A percentile compares a stretch with the other conserved stretches of the same genome.
These are phyloP conservation scores for Sminthurinus aureus DNA, from an alignment of 2,888 invertebrate genomes.

Conservation along the genomic window DNA sequence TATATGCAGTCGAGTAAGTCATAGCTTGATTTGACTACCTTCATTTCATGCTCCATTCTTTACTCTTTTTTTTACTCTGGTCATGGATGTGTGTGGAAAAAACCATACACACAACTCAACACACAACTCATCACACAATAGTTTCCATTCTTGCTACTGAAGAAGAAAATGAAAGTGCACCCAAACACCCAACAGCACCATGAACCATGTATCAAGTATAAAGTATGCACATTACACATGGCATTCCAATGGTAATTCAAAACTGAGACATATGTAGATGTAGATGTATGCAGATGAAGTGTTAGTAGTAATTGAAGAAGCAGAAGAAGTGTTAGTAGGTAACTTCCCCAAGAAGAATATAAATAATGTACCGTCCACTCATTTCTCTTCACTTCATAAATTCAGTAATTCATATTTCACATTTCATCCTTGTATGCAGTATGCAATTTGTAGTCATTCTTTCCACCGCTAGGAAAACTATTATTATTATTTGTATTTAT, in stretches of 20 bases:
- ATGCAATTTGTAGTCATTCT: not conserved
- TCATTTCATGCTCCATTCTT: not conserved
- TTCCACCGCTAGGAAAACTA: too few relatives aligned
- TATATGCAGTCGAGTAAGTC: not conserved
- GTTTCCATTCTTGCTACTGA: not conserved
- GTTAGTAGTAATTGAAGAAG: not conserved
- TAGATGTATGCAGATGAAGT: not conserved
- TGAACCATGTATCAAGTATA: not conserved
- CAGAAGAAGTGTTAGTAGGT: too few relatives aligned
- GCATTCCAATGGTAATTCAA: not conserved
- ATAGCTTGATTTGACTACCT: not conserved
- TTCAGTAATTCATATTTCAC: too few relatives aligned
- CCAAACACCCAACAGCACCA: not conserved
- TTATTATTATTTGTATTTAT: not conserved
- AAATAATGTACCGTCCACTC: slow-evolving; percentile 1
- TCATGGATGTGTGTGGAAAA: not conserved
- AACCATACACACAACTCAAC: too few relatives aligned
- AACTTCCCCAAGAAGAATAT: not conserved
- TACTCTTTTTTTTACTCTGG: not conserved
- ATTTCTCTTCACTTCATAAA: not conserved
- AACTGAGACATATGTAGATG: not conserved
- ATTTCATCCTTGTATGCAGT: not conserved
- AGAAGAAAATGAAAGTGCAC: slow-evolving; percentile 15
- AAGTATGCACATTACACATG: not conserved
- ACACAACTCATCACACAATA: slow-evolving; percentile 16